Conservation (phyloP, 1,140 invertebrate species). For the Neocloeon triangulifer region DNA sequence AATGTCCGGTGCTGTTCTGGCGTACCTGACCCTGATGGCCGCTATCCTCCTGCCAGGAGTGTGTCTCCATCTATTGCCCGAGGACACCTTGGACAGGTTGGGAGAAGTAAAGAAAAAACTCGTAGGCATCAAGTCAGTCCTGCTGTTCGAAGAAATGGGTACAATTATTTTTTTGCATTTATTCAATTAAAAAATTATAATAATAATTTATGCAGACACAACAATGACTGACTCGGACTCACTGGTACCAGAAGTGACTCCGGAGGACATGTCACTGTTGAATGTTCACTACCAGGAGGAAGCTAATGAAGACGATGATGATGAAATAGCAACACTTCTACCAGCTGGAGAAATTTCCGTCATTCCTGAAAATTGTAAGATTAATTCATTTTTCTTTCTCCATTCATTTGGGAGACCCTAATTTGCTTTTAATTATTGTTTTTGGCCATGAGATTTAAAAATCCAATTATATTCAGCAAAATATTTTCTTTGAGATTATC, state of each 20-base stretch:
- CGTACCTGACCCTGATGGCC: conserved; percentile 16
- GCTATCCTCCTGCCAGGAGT: conserved; percentile 16
- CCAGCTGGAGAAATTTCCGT: conserved; percentile 13
- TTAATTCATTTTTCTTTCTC: too few species aligned
- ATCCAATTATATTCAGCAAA: too few species aligned
- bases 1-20: conserved; percentile 14
- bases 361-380: conserved; percentile 14
- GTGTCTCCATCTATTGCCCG: conserved; percentile 13
- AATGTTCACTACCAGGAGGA: conserved; percentile 11
- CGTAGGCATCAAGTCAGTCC: background rate
- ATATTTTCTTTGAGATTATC: too few species aligned
- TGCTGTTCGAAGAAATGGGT: background rate
- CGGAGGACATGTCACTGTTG: too few species aligned
- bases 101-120: conserved; percentile 10
- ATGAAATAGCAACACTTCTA: conserved; percentile 18
- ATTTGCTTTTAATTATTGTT: background rate
- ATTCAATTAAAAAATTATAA: background rate
- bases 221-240: too few species aligned
- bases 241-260: too few species aligned
- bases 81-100: conserved; percentile 11
- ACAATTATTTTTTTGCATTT: conserved; percentile 1
- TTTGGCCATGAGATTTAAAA: background rate
- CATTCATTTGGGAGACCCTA: too few species aligned
- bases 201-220: too few species aligned
- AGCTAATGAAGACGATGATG: conserved; percentile 18